phyloP scores from a whole-genome alignment of 2,797 vertebrate genomes.

The Bufotes viridis region DNA sequence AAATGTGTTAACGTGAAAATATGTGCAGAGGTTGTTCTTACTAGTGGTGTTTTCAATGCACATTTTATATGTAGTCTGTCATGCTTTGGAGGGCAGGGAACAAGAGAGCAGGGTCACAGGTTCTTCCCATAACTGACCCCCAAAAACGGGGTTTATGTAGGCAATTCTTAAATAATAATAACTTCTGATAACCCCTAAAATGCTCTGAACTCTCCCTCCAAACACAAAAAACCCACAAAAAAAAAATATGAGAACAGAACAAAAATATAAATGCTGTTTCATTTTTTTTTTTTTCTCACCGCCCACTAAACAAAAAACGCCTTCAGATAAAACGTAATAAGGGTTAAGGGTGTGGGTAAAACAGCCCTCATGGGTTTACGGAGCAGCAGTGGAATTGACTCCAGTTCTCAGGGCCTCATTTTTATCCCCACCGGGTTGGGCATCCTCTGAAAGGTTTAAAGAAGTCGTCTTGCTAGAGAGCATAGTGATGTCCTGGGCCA shows the following conservation, averaged over 20 bases:
- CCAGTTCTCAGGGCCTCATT: constrained; percentile 89
- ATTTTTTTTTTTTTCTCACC: constrained; percentile 23
- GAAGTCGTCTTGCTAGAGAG: constrained; percentile 87
- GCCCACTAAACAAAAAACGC: constrained; percentile 31
- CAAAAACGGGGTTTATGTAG: constrained; percentile 58
- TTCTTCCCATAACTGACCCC: constrained; percentile 50
- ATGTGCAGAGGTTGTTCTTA: constrained; percentile 82
- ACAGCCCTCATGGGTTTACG: constrained; percentile 66
- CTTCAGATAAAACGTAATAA: constrained; percentile 41
- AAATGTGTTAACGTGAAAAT: constrained; percentile 83
- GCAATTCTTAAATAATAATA: constrained; percentile 45
- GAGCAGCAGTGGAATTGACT: constrained; percentile 74
- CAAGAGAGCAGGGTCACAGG: constrained; percentile 56
- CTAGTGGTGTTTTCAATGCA: constrained; percentile 79
- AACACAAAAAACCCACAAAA: constrained; percentile 41
- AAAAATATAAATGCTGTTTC: constrained; percentile 16
- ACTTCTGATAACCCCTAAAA: constrained; percentile 1
- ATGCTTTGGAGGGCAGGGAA: constrained; percentile 65
- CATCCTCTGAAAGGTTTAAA: constrained; percentile 86
- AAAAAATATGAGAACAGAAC: constrained; percentile 16
- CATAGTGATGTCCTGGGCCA: constrained; percentile 86
- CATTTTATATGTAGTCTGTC: constrained; percentile 75
- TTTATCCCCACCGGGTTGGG: constrained; percentile 77
- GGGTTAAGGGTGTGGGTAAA: constrained; percentile 60
- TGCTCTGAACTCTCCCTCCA: constrained; percentile 48